Conservation (phyloP, 2,113 vertebrate species). For the Monopterus albus region DNA sequence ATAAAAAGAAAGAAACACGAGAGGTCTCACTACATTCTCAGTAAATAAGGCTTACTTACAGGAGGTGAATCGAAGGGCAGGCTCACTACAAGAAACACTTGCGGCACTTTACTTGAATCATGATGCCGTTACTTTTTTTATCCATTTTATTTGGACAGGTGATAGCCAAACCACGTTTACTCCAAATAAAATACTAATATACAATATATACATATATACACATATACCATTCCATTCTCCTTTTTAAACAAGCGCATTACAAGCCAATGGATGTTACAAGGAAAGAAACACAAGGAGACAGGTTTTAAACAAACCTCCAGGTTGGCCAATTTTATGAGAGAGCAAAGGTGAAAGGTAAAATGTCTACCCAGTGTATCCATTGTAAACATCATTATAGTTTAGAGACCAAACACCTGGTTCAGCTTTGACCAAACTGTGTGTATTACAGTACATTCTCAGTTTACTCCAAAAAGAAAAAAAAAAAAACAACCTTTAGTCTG, state of each 20-base stretch:
- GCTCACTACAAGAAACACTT: neutral
- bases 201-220: no score
- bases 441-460: no score
- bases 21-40: slow-evolving; percentile 60
- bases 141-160: neutral
- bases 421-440: no score
- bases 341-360: neutral
- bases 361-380: neutral
- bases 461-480: no score
- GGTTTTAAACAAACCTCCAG: neutral
- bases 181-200: no score
- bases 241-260: neutral
- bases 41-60: slow-evolving; percentile 9
- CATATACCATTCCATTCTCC: no score
- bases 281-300: neutral
- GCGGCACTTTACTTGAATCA: neutral
- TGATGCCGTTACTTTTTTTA: neutral
- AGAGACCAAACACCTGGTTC: neutral
- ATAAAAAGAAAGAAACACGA: no score
- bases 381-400: neutral
- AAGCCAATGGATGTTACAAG: neutral
- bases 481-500: no score
- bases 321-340: neutral
- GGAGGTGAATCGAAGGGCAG: neutral
- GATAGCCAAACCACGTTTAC: neutral